Evolutionary conservation across 2,113 vertebrate genomes (phyloP).

Genomic region (Candoia aspera): DNA sequence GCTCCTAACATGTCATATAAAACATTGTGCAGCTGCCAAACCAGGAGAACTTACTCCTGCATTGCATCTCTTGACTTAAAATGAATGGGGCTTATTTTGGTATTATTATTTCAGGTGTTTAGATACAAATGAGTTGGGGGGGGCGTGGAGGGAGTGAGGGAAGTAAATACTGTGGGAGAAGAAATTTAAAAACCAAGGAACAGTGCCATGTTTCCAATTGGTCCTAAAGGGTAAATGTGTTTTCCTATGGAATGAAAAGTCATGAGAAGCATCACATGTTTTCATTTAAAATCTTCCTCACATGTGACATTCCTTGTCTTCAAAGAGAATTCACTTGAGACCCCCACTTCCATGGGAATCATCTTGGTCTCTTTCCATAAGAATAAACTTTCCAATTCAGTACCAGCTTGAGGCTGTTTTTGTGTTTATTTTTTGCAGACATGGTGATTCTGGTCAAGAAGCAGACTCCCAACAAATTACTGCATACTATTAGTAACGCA

Average conservation of each 20-base stretch:
- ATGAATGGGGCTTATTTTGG: background rate
- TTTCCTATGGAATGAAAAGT: background rate
- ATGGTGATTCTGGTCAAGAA: background rate
- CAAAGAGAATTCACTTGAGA: background rate
- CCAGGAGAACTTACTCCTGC: background rate
- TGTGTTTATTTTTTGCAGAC: background rate
- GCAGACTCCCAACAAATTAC: background rate
- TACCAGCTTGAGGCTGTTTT: background rate
- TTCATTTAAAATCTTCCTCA: conserved; percentile 7
- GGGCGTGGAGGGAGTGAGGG: too few species aligned
- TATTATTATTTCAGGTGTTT: background rate
- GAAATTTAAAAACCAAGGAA: too few species aligned
- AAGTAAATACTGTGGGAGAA: background rate
- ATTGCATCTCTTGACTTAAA: background rate
- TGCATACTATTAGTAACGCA: background rate
- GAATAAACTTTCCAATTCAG: background rate
- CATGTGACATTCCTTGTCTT: background rate
- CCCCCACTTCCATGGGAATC: background rate
- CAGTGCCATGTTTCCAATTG: background rate
- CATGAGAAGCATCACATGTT: background rate
- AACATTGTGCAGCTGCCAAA: background rate
- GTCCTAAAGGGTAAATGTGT: background rate
- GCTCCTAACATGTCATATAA: background rate
- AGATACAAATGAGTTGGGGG: background rate
- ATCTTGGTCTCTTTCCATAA: background rate